Base-by-base conservation (phyloP, 2,888 invertebrate genomes). In the Sycophila texana region DNA sequence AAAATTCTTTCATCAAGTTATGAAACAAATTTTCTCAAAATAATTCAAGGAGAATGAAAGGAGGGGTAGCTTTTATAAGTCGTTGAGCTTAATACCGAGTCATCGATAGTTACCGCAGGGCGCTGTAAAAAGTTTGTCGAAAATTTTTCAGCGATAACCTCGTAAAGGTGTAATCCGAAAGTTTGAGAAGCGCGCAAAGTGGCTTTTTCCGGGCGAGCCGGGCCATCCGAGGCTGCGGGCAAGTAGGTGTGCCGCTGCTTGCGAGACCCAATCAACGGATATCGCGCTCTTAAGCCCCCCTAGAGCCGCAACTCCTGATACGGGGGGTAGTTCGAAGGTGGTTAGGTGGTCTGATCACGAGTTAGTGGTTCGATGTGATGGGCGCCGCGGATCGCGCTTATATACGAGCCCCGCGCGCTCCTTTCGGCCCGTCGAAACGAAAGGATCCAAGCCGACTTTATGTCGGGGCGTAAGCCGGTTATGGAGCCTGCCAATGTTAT, bases 401-500 rank as follows among this genome's bases (percentile, higher is more conserved):
- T 58, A 57, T 16, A 65, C 18, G 55, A 51, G 76, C 53, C n/a
- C 20, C n/a, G n/a, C 58, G 47, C 47, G 66, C 39, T 39, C 39
- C 26, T 65, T 20, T 18, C 57, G 67, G 67, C 73, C 13, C 26
- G 67, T 18, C 63, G 22, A 65, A 72, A 77, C 68, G 57, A 77
- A 55, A 61, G 60, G 84, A 86, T 85, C 82, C 87, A 86, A 89
- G 89, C 87, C 86, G 87, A 89, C 86, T 89, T 90, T 90, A 90
- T 90, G 89, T 88, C 86, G 84, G 88, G 85, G 86, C 88, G 86
- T 90, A 89, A 90, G 90, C 89, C 87, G 90, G 90, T 90, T 90
- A 90, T 90, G 89, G 89, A 87, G 87, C 86, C 88, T 88, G 88
- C 89, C 90, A 87, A 90, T 90, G 89, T 89, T 90, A 90, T 90